Evolutionary conservation across 2,797 vertebrate species (phyloP), one percentile per base, ranked within the genome.

Genomic region (Nasua narica): DNA sequence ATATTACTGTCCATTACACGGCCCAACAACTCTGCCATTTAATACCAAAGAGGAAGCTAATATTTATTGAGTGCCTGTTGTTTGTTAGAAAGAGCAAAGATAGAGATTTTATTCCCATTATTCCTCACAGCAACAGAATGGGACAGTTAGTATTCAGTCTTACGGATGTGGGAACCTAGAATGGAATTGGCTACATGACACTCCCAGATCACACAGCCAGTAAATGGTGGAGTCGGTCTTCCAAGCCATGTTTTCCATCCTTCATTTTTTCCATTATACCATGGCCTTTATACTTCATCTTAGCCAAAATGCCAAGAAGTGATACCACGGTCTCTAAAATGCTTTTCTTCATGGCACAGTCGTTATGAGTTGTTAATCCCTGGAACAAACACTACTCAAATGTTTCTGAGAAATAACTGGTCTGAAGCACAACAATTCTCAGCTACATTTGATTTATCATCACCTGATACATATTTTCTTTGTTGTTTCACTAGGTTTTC

Each of bases 341-440:
- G 35, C 12, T 54, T 87, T 76, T 81, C 32, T 27, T 77, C 52
- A 21, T 81, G 43, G 11, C 19, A 15, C 21, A 37, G 23, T 46
- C 58, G 13, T 69, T 50, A 74, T 40, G 15, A 8, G 46, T 46
- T 65, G 12, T 32, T 96, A 95, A 72, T 65, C 13, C 58, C 29
- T 32, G 50, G 29, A 94, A 83, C 43, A 95, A 79, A 92, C 21
- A 90, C 19, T 46, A 50, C 21, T 77, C 27, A 74, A 18, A 54
- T 60, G 74, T 89, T 62, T 78, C 92, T 91, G 62, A 90, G 69
- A 96, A 90, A 83, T 93, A 91, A 93, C 23, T 83, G 32, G 15
- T 67, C 43, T 86, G 52, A 46, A 91, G 52, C n/a, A 85, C 29
- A 78, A n/a, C 37, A 46, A 56, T 76, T 76, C 16, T 88, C 54